Evolutionary conservation across 2,888 invertebrate species (phyloP).

Genomic region (Spilarctia lutea): DNA sequence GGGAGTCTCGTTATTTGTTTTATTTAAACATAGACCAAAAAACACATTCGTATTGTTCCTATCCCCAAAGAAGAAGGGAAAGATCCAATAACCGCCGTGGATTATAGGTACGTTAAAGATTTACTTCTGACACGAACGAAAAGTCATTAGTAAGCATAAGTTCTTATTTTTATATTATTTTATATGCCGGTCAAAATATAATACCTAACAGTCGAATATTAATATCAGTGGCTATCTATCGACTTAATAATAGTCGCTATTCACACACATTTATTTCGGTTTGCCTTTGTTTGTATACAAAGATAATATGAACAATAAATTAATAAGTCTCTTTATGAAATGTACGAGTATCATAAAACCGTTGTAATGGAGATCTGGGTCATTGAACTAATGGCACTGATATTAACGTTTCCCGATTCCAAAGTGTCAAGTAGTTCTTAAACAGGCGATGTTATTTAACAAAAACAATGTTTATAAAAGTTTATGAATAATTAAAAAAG

Average conservation of each 20-base stretch:
- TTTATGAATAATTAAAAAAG: neutral
- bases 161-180: too few species aligned
- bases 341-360: neutral
- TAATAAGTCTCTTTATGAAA: neutral
- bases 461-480: too few species aligned
- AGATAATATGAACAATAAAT: neutral
- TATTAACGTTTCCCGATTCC: neutral
- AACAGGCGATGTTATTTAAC: too few species aligned
- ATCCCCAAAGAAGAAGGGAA: too few species aligned
- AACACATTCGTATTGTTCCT: too few species aligned
- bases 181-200: too few species aligned
- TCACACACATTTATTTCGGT: neutral
- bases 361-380: neutral
- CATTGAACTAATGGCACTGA: neutral
- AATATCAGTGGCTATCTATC: neutral
- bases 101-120: neutral
- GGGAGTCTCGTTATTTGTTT: too few species aligned
- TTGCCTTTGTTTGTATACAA: constrained; percentile 1
- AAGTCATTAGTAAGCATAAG: too few species aligned
- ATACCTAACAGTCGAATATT: neutral
- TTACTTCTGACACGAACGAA: too few species aligned
- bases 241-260: neutral
- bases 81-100: neutral
- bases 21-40: too few species aligned
- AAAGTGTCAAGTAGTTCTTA: neutral